These are phyloP conservation scores for Polyergus mexicanus DNA, from an alignment of 1,140 invertebrate genomes.

Conservation along the genomic window DNA sequence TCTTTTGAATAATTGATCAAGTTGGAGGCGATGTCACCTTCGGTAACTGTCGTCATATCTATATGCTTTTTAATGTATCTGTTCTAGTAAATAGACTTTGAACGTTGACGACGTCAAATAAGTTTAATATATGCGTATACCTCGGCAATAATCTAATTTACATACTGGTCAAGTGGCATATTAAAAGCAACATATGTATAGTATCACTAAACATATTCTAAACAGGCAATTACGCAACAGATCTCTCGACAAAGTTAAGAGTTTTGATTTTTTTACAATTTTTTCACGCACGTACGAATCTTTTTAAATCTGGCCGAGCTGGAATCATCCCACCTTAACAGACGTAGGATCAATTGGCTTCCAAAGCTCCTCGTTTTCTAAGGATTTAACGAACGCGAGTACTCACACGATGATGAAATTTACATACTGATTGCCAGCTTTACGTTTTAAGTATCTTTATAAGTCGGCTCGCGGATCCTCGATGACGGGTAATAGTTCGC, in stretches of 20 bases:
- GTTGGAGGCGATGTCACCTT: not conserved
- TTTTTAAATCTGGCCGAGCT: not conserved
- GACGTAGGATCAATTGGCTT: not conserved
- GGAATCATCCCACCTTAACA: not conserved
- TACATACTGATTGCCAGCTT: not conserved
- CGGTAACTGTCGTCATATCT: not conserved
- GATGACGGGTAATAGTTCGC: not conserved
- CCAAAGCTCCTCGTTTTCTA: too few species aligned
- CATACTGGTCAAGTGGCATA: not conserved
- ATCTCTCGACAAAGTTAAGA: not conserved
- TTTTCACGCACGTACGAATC: not conserved
- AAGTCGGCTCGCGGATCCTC: not conserved
- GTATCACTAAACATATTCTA: too few species aligned
- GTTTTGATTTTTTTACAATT: not conserved
- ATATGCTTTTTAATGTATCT: not conserved
- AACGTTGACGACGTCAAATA: not conserved
- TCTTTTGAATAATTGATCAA: constrained; percentile 26
- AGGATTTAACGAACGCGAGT: not conserved
- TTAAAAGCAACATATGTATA: not conserved
- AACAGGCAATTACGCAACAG: too few species aligned
- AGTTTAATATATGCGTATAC: not conserved
- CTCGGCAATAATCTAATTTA: not conserved
- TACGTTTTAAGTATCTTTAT: not conserved
- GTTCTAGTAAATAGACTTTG: not conserved
- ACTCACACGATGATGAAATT: not conserved